Evolutionary conservation across 2,113 vertebrate species (phyloP).

Genomic region (Reinhardtius hippoglossoides): DNA sequence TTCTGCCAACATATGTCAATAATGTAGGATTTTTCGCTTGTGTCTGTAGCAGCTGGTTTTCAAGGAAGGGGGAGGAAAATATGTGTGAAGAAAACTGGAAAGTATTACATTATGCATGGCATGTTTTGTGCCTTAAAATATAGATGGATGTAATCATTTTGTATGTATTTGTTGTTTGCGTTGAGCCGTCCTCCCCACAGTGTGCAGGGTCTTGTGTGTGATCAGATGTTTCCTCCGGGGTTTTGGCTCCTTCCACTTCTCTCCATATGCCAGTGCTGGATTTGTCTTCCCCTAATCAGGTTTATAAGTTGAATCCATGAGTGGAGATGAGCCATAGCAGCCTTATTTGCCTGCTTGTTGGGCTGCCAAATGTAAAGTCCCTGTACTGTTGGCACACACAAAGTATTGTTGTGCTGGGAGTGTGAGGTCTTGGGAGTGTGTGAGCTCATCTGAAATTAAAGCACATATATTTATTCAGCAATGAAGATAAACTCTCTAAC

Average conservation of each 20-base stretch:
- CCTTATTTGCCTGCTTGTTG: constrained; percentile 23
- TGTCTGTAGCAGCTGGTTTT: background rate
- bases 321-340: constrained; percentile 36
- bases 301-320: constrained; percentile 42
- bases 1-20: constrained; percentile 17
- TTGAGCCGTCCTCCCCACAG: background rate
- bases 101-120: background rate
- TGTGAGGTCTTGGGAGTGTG: constrained; percentile 6
- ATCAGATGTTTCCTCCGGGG: constrained; percentile 56
- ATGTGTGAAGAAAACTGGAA: background rate
- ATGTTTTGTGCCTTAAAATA: background rate
- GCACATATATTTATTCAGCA: background rate
- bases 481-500: background rate
- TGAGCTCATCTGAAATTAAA: background rate
- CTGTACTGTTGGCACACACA: constrained; percentile 11
- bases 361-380: constrained; percentile 28
- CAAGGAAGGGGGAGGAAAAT: background rate
- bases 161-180: background rate
- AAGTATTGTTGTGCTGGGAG: constrained; percentile 20
- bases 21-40: background rate
- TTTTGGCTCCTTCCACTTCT: constrained; percentile 36
- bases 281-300: constrained; percentile 47
- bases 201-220: background rate
- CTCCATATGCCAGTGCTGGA: constrained; percentile 44
- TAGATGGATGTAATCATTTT: background rate